Conservation (phyloP, 1,140 invertebrate genomes). For the Drosophila tristis region DNA sequence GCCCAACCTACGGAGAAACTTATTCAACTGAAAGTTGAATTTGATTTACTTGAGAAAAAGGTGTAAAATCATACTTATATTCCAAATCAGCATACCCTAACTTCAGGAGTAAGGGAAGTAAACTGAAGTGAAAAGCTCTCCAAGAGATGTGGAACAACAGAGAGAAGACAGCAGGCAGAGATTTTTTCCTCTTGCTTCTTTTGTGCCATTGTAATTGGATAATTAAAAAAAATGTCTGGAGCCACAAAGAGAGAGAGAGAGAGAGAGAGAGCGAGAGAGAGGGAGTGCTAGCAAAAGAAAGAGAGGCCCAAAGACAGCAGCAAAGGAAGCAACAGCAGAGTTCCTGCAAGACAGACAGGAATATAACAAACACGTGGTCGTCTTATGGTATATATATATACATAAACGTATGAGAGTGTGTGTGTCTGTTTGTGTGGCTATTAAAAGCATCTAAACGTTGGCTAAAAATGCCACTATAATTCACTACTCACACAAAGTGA, state of each 20-base stretch:
- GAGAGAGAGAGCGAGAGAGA: slow-evolving; percentile 6
- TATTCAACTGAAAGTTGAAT: too few relatives aligned
- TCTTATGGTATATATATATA: slow-evolving; percentile 15
- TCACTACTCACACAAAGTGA: slow-evolving; percentile 45
- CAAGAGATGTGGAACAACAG: slow-evolving; percentile 52
- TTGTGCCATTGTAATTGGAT: slow-evolving; percentile 78
- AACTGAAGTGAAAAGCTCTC: slow-evolving; percentile 27
- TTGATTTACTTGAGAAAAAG: too few relatives aligned
- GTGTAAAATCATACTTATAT: too few relatives aligned
- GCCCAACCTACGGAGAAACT: too few relatives aligned
- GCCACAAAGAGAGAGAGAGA: slow-evolving; percentile 35
- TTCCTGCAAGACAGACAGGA: slow-evolving; percentile 22
- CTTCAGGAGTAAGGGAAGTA: too few relatives aligned
- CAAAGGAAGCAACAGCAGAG: neutral
- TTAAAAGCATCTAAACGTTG: slow-evolving; percentile 78
- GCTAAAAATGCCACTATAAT: slow-evolving; percentile 75
- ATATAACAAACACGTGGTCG: slow-evolving; percentile 50
- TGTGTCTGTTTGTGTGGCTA: slow-evolving; percentile 51
- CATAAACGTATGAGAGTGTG: slow-evolving; percentile 1
- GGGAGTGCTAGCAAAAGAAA: slow-evolving; percentile 11
- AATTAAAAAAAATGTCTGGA: slow-evolving; percentile 76
- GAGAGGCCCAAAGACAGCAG: slow-evolving; percentile 19
- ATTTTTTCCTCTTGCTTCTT: slow-evolving; percentile 11
- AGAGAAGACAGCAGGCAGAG: neutral
- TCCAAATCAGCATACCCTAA: too few relatives aligned